These are phyloP conservation scores for Dallia pectoralis DNA, from an alignment of 2,797 vertebrate genomes.

Conservation along the genomic window DNA sequence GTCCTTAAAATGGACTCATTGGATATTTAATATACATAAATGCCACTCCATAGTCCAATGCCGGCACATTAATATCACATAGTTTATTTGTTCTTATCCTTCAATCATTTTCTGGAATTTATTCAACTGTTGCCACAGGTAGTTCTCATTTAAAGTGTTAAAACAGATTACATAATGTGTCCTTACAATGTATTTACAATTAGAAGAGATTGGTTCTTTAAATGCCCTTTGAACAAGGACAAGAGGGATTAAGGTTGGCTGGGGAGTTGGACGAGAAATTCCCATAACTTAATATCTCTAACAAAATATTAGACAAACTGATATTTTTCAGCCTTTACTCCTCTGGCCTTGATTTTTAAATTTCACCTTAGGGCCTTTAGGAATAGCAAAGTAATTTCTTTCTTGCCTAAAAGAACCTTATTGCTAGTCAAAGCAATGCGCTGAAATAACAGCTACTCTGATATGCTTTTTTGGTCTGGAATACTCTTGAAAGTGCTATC, in stretches of 20 bases:
- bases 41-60: constrained; percentile 40
- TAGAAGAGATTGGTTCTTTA: constrained; percentile 44
- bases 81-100: constrained; percentile 23
- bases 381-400: not conserved
- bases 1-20: constrained; percentile 67
- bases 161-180: not conserved
- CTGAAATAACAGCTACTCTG: constrained; percentile 6
- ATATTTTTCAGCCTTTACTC: not conserved
- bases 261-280: not conserved
- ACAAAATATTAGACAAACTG: not conserved
- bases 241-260: constrained; percentile 8
- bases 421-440: not conserved
- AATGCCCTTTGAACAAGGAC: constrained; percentile 43
- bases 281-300: not conserved
- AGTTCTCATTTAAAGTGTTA: not conserved
- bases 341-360: not conserved
- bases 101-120: not conserved
- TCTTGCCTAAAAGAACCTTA: not conserved
- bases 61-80: constrained; percentile 35
- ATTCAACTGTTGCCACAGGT: not conserved
- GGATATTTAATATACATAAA: constrained; percentile 59
- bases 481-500: not conserved
- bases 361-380: not conserved
- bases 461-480: not conserved
- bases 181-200: constrained; percentile 22